These are phyloP conservation scores for Varanus komodoensis DNA, from an alignment of 2,113 vertebrate genomes.

Conservation along the genomic window DNA sequence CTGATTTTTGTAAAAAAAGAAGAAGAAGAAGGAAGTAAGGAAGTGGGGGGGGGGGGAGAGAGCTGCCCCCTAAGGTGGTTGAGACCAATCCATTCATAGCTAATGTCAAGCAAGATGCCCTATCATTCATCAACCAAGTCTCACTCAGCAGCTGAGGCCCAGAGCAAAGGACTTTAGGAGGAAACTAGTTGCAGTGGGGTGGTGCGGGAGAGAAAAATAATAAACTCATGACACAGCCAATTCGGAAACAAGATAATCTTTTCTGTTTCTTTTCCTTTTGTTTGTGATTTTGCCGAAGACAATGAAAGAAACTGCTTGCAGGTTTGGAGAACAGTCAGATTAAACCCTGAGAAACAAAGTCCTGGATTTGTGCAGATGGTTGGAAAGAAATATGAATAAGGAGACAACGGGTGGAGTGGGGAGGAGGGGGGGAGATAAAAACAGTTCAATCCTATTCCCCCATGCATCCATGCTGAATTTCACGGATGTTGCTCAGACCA, in stretches of 20 bases:
- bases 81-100: conserved; percentile 24
- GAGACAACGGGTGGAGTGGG: not conserved
- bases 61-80: conserved; percentile 21
- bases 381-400: conserved; percentile 18
- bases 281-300: conserved; percentile 31
- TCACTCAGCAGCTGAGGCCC: not conserved
- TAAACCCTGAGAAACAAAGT: conserved; percentile 49
- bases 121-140: conserved; percentile 37
- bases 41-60: not conserved
- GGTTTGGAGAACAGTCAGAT: conserved; percentile 3
- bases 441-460: not conserved
- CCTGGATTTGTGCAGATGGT: conserved; percentile 52
- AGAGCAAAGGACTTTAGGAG: not conserved
- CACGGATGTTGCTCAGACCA: not conserved
- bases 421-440: not conserved
- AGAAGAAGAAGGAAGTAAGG: fast-evolving
- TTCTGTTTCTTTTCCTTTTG: conserved; percentile 23
- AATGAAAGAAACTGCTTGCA: conserved; percentile 30
- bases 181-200: not conserved
- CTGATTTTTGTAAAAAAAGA: not conserved
- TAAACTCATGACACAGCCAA: not conserved
- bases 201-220: not conserved
- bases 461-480: not conserved
- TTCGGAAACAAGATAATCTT: conserved; percentile 20
- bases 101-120: conserved; percentile 21